phyloP scores from a whole-genome alignment of 2,888 invertebrate genomes.

The Ashinkailepas kermadecensis region DNA sequence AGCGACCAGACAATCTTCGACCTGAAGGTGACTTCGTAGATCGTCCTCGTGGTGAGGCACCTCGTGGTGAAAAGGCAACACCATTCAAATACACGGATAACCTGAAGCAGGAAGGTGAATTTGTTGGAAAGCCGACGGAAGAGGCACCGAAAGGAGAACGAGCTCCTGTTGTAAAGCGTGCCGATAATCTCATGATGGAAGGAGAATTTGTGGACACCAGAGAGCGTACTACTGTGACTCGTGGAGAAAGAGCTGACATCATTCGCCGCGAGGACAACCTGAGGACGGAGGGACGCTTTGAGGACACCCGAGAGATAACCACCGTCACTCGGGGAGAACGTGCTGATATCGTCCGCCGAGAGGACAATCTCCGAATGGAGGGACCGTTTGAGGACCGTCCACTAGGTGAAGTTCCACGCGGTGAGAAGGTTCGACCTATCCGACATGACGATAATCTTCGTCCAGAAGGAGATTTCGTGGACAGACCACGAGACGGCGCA shows the following conservation, averaged over 20 bases:
- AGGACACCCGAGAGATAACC: neutral
- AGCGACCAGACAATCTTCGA: constrained; percentile 38
- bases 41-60: constrained; percentile 45
- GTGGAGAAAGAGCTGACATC: constrained; percentile 29
- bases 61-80: constrained; percentile 39
- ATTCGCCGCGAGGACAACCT: constrained; percentile 33
- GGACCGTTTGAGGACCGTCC: constrained; percentile 26
- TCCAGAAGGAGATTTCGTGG: constrained; percentile 29
- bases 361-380: constrained; percentile 38
- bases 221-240: constrained; percentile 22
- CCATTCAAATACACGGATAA: neutral
- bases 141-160: constrained; percentile 43
- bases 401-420: constrained; percentile 30
- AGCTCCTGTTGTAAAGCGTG: constrained; percentile 35
- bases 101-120: constrained; percentile 31
- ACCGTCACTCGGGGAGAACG: constrained; percentile 31
- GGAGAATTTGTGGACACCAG: constrained; percentile 37
- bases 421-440: neutral
- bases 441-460: constrained; percentile 35
- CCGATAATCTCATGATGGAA: constrained; percentile 50
- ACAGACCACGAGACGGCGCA: constrained; percentile 37
- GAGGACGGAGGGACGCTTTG: constrained; percentile 16
- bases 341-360: constrained; percentile 34
- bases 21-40: constrained; percentile 51
- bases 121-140: constrained; percentile 33